Conservation (phyloP, 2,113 vertebrate species). For the Dipodomys spectabilis region DNA sequence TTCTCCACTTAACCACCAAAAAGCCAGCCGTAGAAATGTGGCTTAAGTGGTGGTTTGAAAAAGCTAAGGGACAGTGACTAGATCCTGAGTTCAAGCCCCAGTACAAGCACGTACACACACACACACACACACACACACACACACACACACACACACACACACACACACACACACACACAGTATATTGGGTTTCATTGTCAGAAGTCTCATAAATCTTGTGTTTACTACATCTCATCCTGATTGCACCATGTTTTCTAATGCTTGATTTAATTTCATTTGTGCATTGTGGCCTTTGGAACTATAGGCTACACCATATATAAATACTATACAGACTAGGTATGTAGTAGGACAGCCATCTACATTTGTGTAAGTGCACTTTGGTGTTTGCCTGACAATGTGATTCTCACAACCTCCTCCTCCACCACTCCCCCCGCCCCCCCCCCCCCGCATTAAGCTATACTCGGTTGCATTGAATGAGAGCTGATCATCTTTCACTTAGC, state of each 20-base stretch:
- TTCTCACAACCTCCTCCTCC: not conserved
- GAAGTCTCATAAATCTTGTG: not conserved
- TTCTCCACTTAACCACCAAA: too few species aligned
- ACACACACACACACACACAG: too few species aligned
- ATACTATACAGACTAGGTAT: not conserved
- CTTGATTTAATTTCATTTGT: not conserved
- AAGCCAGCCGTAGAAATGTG: too few species aligned
- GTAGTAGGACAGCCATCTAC: not conserved
- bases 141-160: too few species aligned
- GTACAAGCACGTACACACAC: too few species aligned
- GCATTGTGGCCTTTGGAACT: not conserved
- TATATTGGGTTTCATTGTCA: not conserved
- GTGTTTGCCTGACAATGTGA: not conserved
- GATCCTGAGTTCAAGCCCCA: too few species aligned
- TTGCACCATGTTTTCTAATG: not conserved
- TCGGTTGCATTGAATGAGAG: too few species aligned
- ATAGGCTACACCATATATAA: not conserved
- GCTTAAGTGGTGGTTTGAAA: too few species aligned
- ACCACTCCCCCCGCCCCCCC: not conserved
- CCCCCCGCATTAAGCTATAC: too few species aligned
- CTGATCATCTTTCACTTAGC: not conserved
- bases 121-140: too few species aligned
- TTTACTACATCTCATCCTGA: not conserved
- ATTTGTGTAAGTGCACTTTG: not conserved
- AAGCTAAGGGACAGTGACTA: too few species aligned